Conservation (phyloP, 2,797 vertebrate genomes). For the Aplochiton taeniatus region DNA sequence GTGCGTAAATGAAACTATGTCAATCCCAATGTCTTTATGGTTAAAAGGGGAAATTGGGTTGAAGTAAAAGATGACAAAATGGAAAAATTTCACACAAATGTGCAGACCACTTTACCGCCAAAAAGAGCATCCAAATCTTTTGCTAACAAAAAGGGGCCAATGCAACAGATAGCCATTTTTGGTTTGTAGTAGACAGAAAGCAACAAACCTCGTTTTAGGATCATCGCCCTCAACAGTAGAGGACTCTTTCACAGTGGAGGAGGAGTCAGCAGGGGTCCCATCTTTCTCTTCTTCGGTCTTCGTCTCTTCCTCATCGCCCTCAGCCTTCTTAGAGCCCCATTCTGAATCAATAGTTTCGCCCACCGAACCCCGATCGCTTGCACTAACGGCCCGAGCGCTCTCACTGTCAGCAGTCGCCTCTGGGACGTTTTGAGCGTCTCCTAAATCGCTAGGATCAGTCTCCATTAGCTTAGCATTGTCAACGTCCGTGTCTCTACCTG, state of each 20-base stretch:
- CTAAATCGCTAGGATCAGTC: constrained; percentile 75
- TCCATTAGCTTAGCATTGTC: constrained; percentile 71
- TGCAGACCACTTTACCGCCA: constrained; percentile 79
- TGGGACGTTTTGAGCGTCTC: constrained; percentile 76
- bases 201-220: constrained; percentile 99
- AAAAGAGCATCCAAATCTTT: constrained; percentile 77
- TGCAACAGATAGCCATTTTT: constrained; percentile 92
- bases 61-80: constrained; percentile 64
- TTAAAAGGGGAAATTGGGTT: constrained; percentile 61
- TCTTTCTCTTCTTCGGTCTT: constrained; percentile 89
- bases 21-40: constrained; percentile 62
- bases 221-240: constrained; percentile 97
- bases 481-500: constrained; percentile 76
- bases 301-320: constrained; percentile 81
- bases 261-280: constrained; percentile 79
- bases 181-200: constrained; percentile 96
- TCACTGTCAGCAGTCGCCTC: constrained; percentile 77
- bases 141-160: constrained; percentile 86
- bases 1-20: constrained; percentile 38
- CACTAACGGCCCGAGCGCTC: constrained; percentile 85
- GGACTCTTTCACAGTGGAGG: constrained; percentile 93
- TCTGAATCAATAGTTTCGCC: constrained; percentile 82
- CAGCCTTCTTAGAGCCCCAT: constrained; percentile 82
- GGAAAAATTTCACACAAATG: constrained; percentile 67
- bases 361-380: constrained; percentile 77